Evolutionary conservation across 2,797 vertebrate species (phyloP), one percentile per base, ranked within the genome.

Genomic region (Rhinella marina): DNA sequence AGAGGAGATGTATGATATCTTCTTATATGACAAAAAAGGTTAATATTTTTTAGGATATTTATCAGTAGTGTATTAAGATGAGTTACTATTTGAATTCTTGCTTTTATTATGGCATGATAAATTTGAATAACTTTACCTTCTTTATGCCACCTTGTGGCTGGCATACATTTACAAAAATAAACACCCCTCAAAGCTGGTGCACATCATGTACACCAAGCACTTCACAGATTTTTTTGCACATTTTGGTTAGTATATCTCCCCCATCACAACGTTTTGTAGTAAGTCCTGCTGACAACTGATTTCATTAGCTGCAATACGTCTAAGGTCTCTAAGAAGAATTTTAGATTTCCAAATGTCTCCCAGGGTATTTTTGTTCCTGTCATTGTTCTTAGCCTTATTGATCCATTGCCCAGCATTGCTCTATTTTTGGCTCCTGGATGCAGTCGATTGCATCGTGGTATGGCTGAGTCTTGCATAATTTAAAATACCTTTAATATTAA

Each of bases 351-450:
- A 77, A 77, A 77, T 19, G 7, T 77, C 50, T 77, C 73, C 73
- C 50, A 77, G 50, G 73, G 73, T 77, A 77, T 77, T 54, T 77
- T 77, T 52, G 48, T 75, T 75, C 72, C 72, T 75, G 72, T 75
- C 72, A 77, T 54, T 77, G 48, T 77, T 77, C 72, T 77, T 14
- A 6, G 12, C 54, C 73, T 77, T 54, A 77, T 54, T 77, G 50
- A 77, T 77, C 73, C 73, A 77, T 77, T 77, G 50, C 73, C 73
- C 73, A 77, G 73, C 73, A 77, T n/a, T 77, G 73, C 73, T 54
- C 48, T 77, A 77, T 77, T 77, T 77, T 54, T n/a, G 73, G 73
- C 48, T 52, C 73, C 12, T 52, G 73, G 73, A 77, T 75, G 41
- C 41, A 50, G 72, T n/a, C 50, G 41, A 50, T 77, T 25, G 73